phyloP scores from a whole-genome alignment of 2,113 vertebrate genomes.

The Trinectes maculatus region DNA sequence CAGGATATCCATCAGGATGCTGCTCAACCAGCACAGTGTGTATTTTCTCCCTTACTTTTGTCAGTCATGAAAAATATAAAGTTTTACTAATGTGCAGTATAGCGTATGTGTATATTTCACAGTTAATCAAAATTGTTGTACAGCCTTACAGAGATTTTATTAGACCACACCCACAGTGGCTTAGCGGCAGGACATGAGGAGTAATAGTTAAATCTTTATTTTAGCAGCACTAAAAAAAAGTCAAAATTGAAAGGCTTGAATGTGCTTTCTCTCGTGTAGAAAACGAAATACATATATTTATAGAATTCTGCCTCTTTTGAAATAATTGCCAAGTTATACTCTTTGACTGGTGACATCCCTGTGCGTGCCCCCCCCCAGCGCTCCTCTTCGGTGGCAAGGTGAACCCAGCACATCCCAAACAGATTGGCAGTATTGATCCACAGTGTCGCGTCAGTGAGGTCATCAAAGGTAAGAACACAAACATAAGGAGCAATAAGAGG shows the following conservation, averaged over 20 bases:
- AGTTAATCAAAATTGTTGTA: not conserved
- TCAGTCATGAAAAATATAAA: not conserved
- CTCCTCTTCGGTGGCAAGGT: constrained; percentile 94
- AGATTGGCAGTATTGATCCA: constrained; percentile 98
- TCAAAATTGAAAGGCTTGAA: too few relatives aligned
- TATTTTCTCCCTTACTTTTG: not conserved
- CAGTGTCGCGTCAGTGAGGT: constrained; percentile 90
- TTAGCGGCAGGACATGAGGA: too few relatives aligned
- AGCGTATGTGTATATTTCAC: too few relatives aligned
- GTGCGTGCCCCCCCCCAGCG: constrained; percentile 75
- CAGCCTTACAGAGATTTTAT: not conserved
- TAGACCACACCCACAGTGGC: too few relatives aligned
- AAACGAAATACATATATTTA: too few relatives aligned
- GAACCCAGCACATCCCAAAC: constrained; percentile 95
- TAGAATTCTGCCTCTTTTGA: not conserved
- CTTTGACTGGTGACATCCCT: not conserved
- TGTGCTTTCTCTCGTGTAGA: too few relatives aligned
- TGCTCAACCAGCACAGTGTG: constrained; percentile 99
- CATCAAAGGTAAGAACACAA: constrained; percentile 86
- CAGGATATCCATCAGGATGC: constrained; percentile 98
- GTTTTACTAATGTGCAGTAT: too few relatives aligned
- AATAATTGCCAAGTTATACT: not conserved
- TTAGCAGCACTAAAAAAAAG: too few relatives aligned
- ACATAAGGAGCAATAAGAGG: not conserved
- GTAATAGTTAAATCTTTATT: too few relatives aligned